These are phyloP conservation scores for Drosophila micromelanica DNA, from an alignment of 1,140 invertebrate species.

Conservation along the genomic window DNA sequence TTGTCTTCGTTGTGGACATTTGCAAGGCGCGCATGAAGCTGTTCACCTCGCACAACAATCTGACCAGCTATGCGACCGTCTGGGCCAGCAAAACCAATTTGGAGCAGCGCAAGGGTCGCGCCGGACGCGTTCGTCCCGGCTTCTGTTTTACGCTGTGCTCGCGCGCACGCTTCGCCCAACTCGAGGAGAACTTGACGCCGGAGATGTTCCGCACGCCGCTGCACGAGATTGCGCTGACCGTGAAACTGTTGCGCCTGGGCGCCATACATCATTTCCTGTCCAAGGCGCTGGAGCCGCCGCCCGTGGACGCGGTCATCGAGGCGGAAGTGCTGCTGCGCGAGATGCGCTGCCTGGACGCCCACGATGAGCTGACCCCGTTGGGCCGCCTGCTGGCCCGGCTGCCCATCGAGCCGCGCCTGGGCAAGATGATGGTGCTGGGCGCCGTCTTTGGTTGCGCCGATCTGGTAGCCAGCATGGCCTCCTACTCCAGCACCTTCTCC, in stretches of 20 bases:
- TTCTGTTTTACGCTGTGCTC: slow-evolving; percentile 96
- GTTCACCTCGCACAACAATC: slow-evolving; percentile 97
- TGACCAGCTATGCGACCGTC: slow-evolving; percentile 97
- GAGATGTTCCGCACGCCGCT: slow-evolving; percentile 98
- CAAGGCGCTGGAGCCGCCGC: slow-evolving; percentile 97
- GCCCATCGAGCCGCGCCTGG: slow-evolving; percentile 95
- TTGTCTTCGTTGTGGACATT: slow-evolving; percentile 97
- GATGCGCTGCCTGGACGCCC: slow-evolving; percentile 93
- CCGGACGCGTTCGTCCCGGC: slow-evolving; percentile 94
- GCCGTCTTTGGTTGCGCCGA: slow-evolving; percentile 94
- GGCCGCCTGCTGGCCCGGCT: slow-evolving; percentile 96
- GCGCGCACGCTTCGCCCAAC: slow-evolving; percentile 88
- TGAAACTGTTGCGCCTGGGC: slow-evolving; percentile 92
- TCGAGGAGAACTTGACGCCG: slow-evolving; percentile 96
- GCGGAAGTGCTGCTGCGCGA: slow-evolving; percentile 91
- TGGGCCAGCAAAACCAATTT: slow-evolving; percentile 97
- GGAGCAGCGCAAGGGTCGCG: slow-evolving; percentile 94
- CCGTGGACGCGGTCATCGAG: slow-evolving; percentile 96
- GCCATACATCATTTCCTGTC: slow-evolving; percentile 95
- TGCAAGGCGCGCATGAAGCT: slow-evolving; percentile 98
- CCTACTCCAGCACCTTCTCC: slow-evolving; percentile 95
- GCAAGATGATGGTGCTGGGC: slow-evolving; percentile 97
- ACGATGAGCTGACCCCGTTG: slow-evolving; percentile 94
- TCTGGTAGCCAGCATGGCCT: slow-evolving; percentile 96
- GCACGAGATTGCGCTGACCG: slow-evolving; percentile 94